Base-by-base conservation (phyloP, 2,888 invertebrate species). In the Parnassius apollo region DNA sequence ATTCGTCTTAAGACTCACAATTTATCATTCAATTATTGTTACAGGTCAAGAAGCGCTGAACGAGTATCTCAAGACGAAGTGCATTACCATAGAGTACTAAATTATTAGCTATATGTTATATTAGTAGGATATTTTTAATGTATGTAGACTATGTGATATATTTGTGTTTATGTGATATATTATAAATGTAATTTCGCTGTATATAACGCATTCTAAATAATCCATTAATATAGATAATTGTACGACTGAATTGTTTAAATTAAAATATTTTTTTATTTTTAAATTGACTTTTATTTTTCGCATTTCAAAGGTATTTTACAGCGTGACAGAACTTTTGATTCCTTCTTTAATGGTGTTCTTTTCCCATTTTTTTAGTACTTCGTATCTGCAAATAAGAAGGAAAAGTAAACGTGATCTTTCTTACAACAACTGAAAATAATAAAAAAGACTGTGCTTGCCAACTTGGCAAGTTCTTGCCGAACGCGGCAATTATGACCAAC, bases 41-140 rank as follows among this genome's bases (percentile, higher is more conserved):
- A 25, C 89, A 95, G 98, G 98, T 65, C 95, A 97, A 88, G 98
- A 98, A 56, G 95, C 98, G 0, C 92, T 99, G 49, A 97, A 98
- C 81, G 98, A 99, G 88, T 99, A 99, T 84, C 93, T 99, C 67
- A 97, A 97, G 84, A 98, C 97, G 1, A 99, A 99, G 90, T 96
- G 97, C 72, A 94, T 99, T 48, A 99, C 98, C 10, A 94, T 99
- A 71, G 99, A 99, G 91, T 99, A 98, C 90, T 97, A 85, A n/a
- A 50, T 49, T 42, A 35, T 35, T 7, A 35, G 35, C 35, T 35
- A 4, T 35, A 35, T 3, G 35, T 35, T 35, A 35, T 35, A 35
- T 35, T 35, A 35, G 35, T 35, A 35, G 35, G 35, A 35, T 35
- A 35, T 35, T 35, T 25, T 35, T 35, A 35, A 35, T 35, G 4